Base-by-base conservation (phyloP, 2,888 invertebrate species). In the Lasioglossum oenotherae region DNA sequence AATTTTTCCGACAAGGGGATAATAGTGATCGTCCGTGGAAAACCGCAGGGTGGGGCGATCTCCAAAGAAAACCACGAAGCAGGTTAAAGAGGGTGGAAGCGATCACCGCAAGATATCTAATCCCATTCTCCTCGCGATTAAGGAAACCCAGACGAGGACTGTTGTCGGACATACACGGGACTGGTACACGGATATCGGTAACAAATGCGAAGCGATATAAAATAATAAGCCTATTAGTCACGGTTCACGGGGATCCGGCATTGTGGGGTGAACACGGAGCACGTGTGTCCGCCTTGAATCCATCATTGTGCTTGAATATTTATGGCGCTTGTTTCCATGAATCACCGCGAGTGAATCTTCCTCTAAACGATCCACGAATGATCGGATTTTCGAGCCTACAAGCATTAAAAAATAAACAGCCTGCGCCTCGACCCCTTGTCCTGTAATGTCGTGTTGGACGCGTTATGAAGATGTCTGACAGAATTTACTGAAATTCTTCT, bases 211-310 rank as follows among this genome's bases (percentile, higher is more conserved):
- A 89, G 92, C 89, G 93, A 95, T 94, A 93, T 94, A 94, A 94
- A 94, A 94, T 94, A 94, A 95, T 95, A 94, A 94, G 94, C 92
- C 94, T 92, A 94, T 95, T 94, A 94, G 95, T 95, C 92, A 91
- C 87, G 88, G 90, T 88, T 93, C 92, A 90, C 85, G 80, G 82
- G 82, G 82, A 85, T 74, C 76, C 85, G 64, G 82, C 83, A 78
- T 90, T 76, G 78, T 82, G 57, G 82, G 87, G 88, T 82, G 86
- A 82, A 80, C 87, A 60, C 71, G 49, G 84, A 71, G 78, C 84
- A 74, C 78, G 83, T 71, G 83, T 71, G 78, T 74, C 78, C 69
- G 46, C 73, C 69, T 84, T 49, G 78, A 74, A 82, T 84, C 84
- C 78, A 84, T 84, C 84, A 82, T 82, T 78, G 46, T 69, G 74